phyloP scores from a whole-genome alignment of 2,888 invertebrate species.

The Zaprionus bogoriensis region DNA sequence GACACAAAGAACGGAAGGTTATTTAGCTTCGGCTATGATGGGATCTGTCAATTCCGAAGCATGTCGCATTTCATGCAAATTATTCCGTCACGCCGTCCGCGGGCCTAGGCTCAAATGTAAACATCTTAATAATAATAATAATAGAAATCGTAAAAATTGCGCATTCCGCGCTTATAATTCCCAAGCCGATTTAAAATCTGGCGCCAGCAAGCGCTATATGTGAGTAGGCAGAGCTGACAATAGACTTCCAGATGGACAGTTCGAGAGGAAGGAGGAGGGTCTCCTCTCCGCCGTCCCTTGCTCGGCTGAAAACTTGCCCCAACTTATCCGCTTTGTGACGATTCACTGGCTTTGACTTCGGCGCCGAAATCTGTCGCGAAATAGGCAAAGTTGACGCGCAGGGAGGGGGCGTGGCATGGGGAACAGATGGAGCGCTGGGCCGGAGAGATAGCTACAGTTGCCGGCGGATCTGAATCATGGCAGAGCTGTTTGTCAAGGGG shows the following conservation, averaged over 20 bases:
- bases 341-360: conserved; percentile 59
- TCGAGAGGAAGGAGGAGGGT: background rate
- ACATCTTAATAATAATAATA: conserved; percentile 66
- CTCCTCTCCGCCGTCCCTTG: no score
- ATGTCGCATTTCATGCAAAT: conserved; percentile 35
- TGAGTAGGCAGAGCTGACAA: conserved; percentile 47
- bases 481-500: conserved; percentile 13
- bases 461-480: background rate
- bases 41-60: conserved; percentile 14
- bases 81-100: conserved; percentile 29
- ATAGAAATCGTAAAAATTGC: conserved; percentile 35
- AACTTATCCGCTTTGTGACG: conserved; percentile 71
- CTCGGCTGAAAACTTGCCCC: no score
- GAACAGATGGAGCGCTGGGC: background rate
- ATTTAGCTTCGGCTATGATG: no score
- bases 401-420: background rate
- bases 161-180: conserved; percentile 54
- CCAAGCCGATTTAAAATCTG: conserved; percentile 73
- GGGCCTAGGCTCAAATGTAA: conserved; percentile 49
- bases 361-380: conserved; percentile 43
- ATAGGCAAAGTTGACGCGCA: conserved; percentile 51
- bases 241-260: conserved; percentile 34
- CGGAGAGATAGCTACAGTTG: background rate
- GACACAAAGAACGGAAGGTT: no score
- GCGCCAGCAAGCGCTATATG: conserved; percentile 53